Conservation (phyloP, 1,140 invertebrate species). For the Drosophila nigromelanica region DNA sequence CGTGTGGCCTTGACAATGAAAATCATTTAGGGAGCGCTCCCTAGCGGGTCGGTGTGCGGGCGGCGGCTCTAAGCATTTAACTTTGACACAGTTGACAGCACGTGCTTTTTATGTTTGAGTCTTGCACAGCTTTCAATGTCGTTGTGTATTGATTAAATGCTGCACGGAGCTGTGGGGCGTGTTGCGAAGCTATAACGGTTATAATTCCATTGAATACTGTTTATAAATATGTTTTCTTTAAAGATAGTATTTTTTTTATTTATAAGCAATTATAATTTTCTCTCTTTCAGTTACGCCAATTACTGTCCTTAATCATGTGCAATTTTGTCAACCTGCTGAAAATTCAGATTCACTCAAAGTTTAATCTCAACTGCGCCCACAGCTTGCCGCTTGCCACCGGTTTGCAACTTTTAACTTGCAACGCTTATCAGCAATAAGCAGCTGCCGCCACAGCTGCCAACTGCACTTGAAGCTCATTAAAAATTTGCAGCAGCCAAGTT, state of each 20-base stretch:
- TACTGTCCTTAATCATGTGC: no score
- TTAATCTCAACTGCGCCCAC: constrained; percentile 9
- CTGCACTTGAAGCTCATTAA: constrained; percentile 64
- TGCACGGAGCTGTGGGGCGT: constrained; percentile 7
- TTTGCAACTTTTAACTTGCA: constrained; percentile 17
- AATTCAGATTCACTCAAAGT: not conserved
- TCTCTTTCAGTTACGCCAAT: no score
- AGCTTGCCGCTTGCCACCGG: not conserved
- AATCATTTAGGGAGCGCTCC: constrained; percentile 63
- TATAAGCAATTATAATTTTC: no score
- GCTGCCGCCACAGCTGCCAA: constrained; percentile 24
- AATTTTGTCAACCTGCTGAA: not conserved
- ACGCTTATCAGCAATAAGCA: constrained; percentile 51
- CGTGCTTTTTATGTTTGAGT: constrained; percentile 61
- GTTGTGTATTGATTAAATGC: constrained; percentile 60
- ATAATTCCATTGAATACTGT: not conserved
- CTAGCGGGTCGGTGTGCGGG: constrained; percentile 30
- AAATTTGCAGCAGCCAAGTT: constrained; percentile 52
- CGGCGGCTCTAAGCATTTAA: constrained; percentile 38
- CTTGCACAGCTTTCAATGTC: constrained; percentile 60
- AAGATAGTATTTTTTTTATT: not conserved
- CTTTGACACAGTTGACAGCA: constrained; percentile 75
- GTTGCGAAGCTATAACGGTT: constrained; percentile 19
- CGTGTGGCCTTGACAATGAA: constrained; percentile 71
- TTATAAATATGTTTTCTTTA: not conserved